Base-by-base conservation (phyloP, 2,113 vertebrate genomes). In the Isurus oxyrinchus region DNA sequence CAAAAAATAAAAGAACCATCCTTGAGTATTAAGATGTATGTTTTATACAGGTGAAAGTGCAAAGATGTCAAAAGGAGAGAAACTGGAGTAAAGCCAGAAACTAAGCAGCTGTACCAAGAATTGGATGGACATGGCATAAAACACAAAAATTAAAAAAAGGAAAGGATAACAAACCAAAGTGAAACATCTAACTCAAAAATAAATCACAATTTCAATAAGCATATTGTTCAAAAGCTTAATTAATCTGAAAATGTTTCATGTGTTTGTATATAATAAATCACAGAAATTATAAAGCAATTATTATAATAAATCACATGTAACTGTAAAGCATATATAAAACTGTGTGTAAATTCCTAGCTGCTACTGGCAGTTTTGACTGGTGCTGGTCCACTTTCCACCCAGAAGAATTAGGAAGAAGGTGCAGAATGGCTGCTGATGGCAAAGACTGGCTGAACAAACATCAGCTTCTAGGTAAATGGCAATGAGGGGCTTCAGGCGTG, bases 21-120 rank as follows among this genome's bases (percentile, higher is more conserved):
- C 55, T 93, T 61, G 13, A 91, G 35, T 59, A 61, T 35, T 94
- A 63, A 21, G 40, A 94, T 63, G 31, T 23, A 93, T 63, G n/a
- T 40, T 94, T 40, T 93, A 40, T 94, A 63, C 61, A n/a, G 16
- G 35, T 6, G 3, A 10, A 94, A 94, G 2, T 1, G 31, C 10
- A 90, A 49, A 88, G 21, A 55, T 88, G 88, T 16, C 88, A n/a
- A 55, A 93, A 93, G 19, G 88, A 93, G 31, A 21, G 31, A 93
- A 61, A 59, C 31, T 8, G 53, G 59, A 94, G 66, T 94, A 94
- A 94, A 63, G 90, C 90, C n/a, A 40, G 59, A 94, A 35, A 40
- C 16, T 94, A 94, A 94, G 40, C 90, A 63, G 90, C 90, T 94
- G 90, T 21, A 94, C n/a, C 5, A 63, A 94, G 61, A 66, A 94